Conservation (phyloP, 2,113 vertebrate species). For the Alces alces region DNA sequence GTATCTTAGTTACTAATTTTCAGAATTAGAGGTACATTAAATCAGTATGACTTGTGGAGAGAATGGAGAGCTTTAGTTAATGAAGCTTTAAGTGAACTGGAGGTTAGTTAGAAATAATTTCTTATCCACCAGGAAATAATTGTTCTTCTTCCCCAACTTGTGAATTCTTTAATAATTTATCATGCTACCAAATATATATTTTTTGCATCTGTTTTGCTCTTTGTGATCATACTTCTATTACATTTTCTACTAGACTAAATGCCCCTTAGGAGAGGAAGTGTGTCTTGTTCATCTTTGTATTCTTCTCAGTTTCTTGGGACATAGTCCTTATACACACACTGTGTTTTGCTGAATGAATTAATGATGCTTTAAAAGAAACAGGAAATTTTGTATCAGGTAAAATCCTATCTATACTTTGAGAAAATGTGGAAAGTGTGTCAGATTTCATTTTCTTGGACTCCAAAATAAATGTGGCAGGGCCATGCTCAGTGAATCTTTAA, state of each 20-base stretch:
- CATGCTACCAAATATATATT: background rate
- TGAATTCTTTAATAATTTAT: background rate
- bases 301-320: background rate
- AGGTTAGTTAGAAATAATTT: background rate
- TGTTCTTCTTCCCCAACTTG: background rate
- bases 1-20: background rate
- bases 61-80: background rate
- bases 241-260: background rate
- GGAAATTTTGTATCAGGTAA: background rate
- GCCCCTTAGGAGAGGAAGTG: background rate
- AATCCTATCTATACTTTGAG: background rate
- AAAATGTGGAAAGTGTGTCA: background rate
- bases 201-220: background rate
- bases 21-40: background rate
- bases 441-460: background rate
- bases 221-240: background rate
- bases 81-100: background rate
- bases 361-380: background rate
- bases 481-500: background rate
- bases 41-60: background rate
- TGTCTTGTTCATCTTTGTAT: background rate
- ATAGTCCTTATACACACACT: background rate
- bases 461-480: background rate
- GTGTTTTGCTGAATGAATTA: background rate
- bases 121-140: background rate